Evolutionary conservation across 2,797 vertebrate species (phyloP), one percentile per base, ranked within the genome.

Genomic region (Halcyon badia): DNA sequence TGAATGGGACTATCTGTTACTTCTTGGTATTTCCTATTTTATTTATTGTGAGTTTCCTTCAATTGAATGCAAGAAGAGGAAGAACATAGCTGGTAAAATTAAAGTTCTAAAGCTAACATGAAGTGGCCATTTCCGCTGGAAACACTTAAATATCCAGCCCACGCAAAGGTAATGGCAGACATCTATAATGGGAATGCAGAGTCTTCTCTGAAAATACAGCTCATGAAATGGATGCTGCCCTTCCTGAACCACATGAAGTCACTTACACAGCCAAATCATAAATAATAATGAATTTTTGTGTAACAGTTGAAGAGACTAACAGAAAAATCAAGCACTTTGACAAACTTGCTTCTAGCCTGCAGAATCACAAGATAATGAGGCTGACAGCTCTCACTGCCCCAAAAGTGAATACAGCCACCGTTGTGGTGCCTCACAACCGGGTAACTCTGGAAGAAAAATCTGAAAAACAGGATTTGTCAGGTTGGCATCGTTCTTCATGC

Each of bases 371-470:
- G 22, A 24, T 21, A 73, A 84, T 7, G 16, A 30, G 14, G 12
- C 25, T 71, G 54, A 42, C 0, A 15, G 56, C 7, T 89, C 42
- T 41, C 33, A 28, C 19, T 39, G 48, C 35, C 68, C 35, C 71
- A 80, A 24, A 75, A 81, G 21, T 33, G 41, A 85, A 33, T 24
- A n/a, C 3, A 73, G 41, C 8, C 58, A 56, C n/a, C 1, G 3
- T 44, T 0, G 0, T 16, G 39, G 58, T 52, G 39, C 44, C 68
- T 73, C 15, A 19, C 0, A 0, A 84, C 30, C 0, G 0, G 52
- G 17, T 28, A 71, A 24, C 48, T 82, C 30, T 0, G 2, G 42
- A 3, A 82, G 14, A 76, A 91, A 94, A 96, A 91, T 75, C 77
- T 14, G 30, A 92, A 77, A 90, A 92, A 44, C 21, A 51, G 70